Evolutionary conservation across 1,140 invertebrate species (phyloP), one percentile per base, ranked within the genome.

Genomic region (Leptinotarsa lineolata): DNA sequence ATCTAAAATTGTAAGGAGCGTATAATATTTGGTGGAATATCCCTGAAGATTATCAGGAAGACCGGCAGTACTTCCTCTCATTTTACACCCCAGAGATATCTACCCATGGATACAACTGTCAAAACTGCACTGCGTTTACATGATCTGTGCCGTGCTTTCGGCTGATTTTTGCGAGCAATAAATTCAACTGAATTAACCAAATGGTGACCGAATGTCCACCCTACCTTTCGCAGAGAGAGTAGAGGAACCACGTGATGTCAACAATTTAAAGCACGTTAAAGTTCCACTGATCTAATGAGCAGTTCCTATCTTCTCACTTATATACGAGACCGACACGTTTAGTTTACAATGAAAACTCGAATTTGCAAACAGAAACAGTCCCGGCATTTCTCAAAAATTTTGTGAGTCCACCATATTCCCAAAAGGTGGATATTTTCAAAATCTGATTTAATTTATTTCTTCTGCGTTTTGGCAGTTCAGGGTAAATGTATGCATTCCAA

Each of bases 1-100:
- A 82, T 95, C 94, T 59, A 94, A 83, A 61, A 91, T 79, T 15
- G 89, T 88, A 20, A 94, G 86, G 6, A 92, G 84, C 2, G 87
- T 85, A 76, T 90, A 87, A 82, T 90, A 88, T 84, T 76, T 81
- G 85, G 79, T 81, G 83, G 85, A 76, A 85, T 80, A 85, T 78
- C 77, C 81, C 74, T 83, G 79, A 48, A 87, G 83, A 72, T 87
- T 85, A 78, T 87, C 86, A 44, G 86, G 85, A 73, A 89, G 81
- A 18, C 87, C 88, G 67, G 87, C 88, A 70, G 86, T 88, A 83
- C 88, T 89, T 80, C 88, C 88, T 78, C 88, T 86, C 88, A 89
- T 89, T 81, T 75, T 80, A 22, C 21, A 54, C 15, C 15, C 6
- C n/a, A 18, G n/a, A 54, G n/a, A 54, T 45, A 39, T 73, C 58